phyloP scores from a whole-genome alignment of 2,797 vertebrate species.

The Heteromormyrus szaboi region DNA sequence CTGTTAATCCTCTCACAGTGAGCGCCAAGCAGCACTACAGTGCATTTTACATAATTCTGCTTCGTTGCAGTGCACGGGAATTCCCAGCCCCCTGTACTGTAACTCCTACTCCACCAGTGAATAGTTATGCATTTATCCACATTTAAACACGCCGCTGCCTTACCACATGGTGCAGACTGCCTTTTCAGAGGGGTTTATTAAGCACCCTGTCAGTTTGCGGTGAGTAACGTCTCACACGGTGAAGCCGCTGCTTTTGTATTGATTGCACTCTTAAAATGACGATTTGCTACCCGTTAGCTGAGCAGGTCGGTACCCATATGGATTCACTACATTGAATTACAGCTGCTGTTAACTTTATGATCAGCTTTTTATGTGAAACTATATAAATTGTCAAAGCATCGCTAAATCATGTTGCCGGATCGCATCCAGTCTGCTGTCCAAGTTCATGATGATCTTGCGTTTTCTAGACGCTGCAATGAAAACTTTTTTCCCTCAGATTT shows the following conservation, averaged over 20 bases:
- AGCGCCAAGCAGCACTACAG: background rate
- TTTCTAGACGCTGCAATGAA: background rate
- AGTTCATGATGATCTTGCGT: background rate
- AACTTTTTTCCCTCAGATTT: background rate
- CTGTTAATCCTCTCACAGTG: background rate
- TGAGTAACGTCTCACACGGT: background rate
- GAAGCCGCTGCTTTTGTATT: background rate
- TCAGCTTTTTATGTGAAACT: background rate
- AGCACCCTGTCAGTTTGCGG: background rate
- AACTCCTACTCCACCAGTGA: background rate
- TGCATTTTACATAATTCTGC: background rate
- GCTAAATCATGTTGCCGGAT: background rate
- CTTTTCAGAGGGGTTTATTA: background rate
- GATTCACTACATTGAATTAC: background rate
- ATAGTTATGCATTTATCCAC: background rate
- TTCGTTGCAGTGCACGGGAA: background rate
- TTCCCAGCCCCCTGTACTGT: background rate
- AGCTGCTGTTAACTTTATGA: background rate
- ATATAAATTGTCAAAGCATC: background rate
- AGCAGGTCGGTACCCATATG: background rate
- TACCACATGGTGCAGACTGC: background rate
- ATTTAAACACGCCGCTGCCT: background rate
- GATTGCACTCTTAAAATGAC: conserved; percentile 4
- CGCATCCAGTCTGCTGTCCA: background rate
- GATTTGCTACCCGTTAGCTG: background rate